phyloP scores from a whole-genome alignment of 2,888 invertebrate species.

The Bhutanitis thaidina region DNA sequence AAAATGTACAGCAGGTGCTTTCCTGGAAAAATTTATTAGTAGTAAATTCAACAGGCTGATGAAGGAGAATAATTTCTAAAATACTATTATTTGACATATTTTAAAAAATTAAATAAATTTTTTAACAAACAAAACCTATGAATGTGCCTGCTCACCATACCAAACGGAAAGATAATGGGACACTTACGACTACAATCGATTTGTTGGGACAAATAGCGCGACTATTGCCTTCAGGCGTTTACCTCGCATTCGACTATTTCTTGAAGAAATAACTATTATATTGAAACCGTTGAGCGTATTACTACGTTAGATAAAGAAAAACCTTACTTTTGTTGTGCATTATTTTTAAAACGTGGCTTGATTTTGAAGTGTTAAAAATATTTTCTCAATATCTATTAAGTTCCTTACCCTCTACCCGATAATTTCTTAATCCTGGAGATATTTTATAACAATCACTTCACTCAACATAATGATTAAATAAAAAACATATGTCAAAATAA shows the following conservation, averaged over 20 bases:
- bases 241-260: slow-evolving; percentile 12
- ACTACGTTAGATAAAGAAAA: slow-evolving; percentile 8
- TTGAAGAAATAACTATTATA: slow-evolving; percentile 16
- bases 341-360: slow-evolving; percentile 10
- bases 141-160: slow-evolving; percentile 11
- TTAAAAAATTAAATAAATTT: too few relatives aligned
- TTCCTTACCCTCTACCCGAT: too few relatives aligned
- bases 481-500: too few relatives aligned
- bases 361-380: neutral
- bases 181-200: slow-evolving; percentile 36
- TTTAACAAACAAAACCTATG: neutral
- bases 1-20: too few relatives aligned
- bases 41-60: too few relatives aligned
- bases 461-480: too few relatives aligned
- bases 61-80: too few relatives aligned
- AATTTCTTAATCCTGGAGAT: too few relatives aligned
- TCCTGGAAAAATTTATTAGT: too few relatives aligned
- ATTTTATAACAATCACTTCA: too few relatives aligned
- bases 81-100: too few relatives aligned
- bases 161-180: slow-evolving; percentile 28
- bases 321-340: slow-evolving; percentile 7
- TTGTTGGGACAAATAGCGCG: slow-evolving; percentile 33
- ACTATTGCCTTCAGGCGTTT: slow-evolving; percentile 30
- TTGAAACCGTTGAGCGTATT: slow-evolving; percentile 14
- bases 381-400: too few relatives aligned